Evolutionary conservation across 2,797 vertebrate genomes (phyloP).

Genomic region (Heterohyrax brucei): DNA sequence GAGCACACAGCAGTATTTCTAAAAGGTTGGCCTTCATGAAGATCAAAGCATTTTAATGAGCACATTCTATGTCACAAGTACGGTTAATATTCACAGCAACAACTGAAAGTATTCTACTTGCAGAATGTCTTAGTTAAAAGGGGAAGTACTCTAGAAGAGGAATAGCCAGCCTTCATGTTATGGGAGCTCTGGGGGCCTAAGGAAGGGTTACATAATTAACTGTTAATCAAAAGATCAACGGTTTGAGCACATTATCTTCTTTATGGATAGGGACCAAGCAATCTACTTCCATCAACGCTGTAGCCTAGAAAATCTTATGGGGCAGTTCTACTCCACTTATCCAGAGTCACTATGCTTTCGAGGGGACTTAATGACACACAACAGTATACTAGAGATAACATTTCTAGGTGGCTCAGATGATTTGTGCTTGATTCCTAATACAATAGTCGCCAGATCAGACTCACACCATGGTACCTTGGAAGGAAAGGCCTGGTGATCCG

Average conservation of each 20-base stretch:
- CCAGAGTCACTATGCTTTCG: neutral
- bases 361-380: neutral
- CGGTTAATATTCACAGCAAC: neutral
- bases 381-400: neutral
- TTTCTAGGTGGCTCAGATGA: neutral
- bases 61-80: neutral
- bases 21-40: neutral
- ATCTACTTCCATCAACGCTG: neutral
- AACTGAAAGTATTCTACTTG: neutral
- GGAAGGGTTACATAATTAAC: too few relatives aligned
- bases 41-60: constrained; percentile 13
- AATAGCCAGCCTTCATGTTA: neutral
- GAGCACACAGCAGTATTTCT: neutral
- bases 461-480: neutral
- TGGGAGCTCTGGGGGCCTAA: neutral
- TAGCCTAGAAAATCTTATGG: neutral
- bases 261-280: neutral
- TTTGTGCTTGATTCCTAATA: neutral
- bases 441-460: neutral
- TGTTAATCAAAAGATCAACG: neutral
- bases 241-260: neutral
- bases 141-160: neutral
- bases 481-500: neutral
- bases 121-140: neutral
- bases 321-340: neutral